Evolutionary conservation across 1,140 invertebrate genomes (phyloP), one percentile per base, ranked within the genome.

Genomic region (Hirudo medicinalis): DNA sequence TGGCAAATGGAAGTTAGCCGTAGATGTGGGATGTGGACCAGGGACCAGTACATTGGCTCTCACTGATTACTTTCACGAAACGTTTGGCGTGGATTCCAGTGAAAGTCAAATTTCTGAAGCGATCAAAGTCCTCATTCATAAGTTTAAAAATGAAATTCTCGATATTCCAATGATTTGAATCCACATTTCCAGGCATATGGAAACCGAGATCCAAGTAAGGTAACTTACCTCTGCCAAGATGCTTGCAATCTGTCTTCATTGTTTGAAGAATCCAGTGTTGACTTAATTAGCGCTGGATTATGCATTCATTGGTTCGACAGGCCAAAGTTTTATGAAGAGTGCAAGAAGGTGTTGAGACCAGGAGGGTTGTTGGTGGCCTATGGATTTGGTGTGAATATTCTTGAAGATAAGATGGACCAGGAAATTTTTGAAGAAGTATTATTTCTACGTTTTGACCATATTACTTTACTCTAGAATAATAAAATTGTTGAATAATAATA

Each of bases 221-320:
- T 70, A 68, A 32, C 54, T n/a, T 43, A 32, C 15, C 27, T 72
- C 22, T 29, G 22, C 13, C 22, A n/a, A 71, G 40, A 71, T 40
- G 40, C 43, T n/a, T 68, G 25, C 20, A 43, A 27, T 67, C 8
- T 60, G 60, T 67, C 32, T 27, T n/a, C 19, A 29, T 43, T 43
- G 19, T 20, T 66, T n/a, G 20, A 49, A 71, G 27, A 32, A 57
- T 54, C 36, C 13, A 80, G 78, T 49, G 79, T 81, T 17, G 80
- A 84, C 49, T 71, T 85, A 63, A 74, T 85, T 9, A 83, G 81
- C 17, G 77, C 81, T 9, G 78, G 78, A 2, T 78, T 80, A 63
- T 78, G 82, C 20, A 76, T 81, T 67, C 85, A 86, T 71, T 85
- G 84, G 84, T 81, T 85, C 74, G 78, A 85, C 73, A 60, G 80